A percentile compares a stretch with the other conserved stretches of the same genome.
phyloP scores from a whole-genome alignment of 1,140 invertebrate genomes.

The Parapsyche elsis region DNA sequence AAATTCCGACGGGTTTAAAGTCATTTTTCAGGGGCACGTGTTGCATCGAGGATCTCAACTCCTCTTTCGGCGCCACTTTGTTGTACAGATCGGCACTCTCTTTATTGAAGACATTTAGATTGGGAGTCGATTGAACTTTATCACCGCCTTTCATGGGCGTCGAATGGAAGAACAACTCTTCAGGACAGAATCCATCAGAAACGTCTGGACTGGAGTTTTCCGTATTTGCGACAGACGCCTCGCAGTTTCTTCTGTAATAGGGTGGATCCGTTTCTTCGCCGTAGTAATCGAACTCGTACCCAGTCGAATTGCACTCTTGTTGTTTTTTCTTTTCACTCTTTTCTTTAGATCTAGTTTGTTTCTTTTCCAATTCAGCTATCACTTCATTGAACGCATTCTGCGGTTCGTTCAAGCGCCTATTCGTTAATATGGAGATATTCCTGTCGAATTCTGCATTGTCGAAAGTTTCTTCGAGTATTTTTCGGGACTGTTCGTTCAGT shows the following conservation, averaged over 20 bases:
- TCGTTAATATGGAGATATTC: conserved; percentile 68
- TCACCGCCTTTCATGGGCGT: conserved; percentile 62
- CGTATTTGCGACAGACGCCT: conserved; percentile 36
- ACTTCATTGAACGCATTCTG: conserved; percentile 66
- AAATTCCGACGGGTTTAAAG: conserved; percentile 66
- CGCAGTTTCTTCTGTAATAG: conserved; percentile 44
- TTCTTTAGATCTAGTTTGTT: conserved; percentile 51
- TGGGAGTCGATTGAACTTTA: conserved; percentile 73
- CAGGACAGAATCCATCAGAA: conserved; percentile 40
- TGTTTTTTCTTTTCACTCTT: conserved; percentile 47
- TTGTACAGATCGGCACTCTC: conserved; percentile 57
- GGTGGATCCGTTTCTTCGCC: conserved; percentile 59
- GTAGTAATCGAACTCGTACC: conserved; percentile 61
- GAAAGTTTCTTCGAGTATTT: conserved; percentile 61
- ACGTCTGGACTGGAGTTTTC: conserved; percentile 52
- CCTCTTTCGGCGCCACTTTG: conserved; percentile 60
- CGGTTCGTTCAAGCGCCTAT: conserved; percentile 60
- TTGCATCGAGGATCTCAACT: conserved; percentile 68
- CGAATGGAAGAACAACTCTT: conserved; percentile 60
- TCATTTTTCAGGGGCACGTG: conserved; percentile 64
- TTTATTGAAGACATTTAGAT: conserved; percentile 67
- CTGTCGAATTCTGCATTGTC: conserved; percentile 66
- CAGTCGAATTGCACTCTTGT: conserved; percentile 57
- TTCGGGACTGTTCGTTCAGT: conserved; percentile 62
- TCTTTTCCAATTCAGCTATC: conserved; percentile 63